Evolutionary conservation across 2,888 invertebrate genomes (phyloP), one percentile per base, ranked within the genome.

Genomic region (Caenorhabditis angaria): DNA sequence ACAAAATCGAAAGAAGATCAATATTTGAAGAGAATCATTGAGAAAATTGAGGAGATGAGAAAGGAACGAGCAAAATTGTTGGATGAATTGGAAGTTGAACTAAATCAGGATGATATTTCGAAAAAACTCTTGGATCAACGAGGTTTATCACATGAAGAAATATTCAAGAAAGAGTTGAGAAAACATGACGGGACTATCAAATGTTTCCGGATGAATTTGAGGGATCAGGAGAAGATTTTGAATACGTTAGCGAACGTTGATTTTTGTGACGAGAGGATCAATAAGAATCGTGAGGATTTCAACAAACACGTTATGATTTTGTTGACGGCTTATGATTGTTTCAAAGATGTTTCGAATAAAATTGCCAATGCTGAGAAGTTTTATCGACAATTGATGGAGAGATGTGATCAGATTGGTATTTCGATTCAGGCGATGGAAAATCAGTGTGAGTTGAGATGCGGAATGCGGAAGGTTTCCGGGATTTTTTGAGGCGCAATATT

Each of bases 181-280:
- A 97, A 97, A 87, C 96, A 97, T 88, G 92, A 93, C 69, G 56
- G 76, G 28, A 65, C 65, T 8, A 79, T 88, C 0, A 91, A 90
- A 74, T 89, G 94, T 61, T 92, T 97, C 61, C 93, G 94, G 71
- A 94, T 95, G 88, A 99, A 99, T 88, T 89, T 96, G 65, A 88
- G 92, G 0, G 97, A 97, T 0, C 99, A 99, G 88, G 93, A 93
- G 76, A 96, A 95, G 83, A 95, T 99, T 66, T 90, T 95, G 48
- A 91, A 92, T 80, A 94, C 94, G 0, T 88, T 99, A 61, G 91
- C 93, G 0, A 97, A 97, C 89, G 86, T 86, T 4, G 82, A 85
- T 53, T 85, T 83, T 70, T 82, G 81, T 20, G 85, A 82, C 25
- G 70, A 76, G n/a, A 61, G 86, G 25, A 72, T 85, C 56, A 25